Base-by-base conservation (phyloP, 2,888 invertebrate species). In the Heliothis peltigera region DNA sequence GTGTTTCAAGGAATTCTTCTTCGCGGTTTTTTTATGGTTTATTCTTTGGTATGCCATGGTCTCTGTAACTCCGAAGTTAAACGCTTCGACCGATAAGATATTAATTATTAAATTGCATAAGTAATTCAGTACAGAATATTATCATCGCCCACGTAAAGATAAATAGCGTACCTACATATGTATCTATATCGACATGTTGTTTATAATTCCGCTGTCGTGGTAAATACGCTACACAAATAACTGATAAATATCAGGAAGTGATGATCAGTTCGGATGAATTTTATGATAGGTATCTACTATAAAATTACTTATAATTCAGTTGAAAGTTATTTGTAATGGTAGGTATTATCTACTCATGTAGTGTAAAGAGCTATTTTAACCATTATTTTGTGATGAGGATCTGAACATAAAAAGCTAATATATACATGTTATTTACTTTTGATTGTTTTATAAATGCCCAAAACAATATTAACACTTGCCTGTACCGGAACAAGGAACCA, bases 1-100 rank as follows among this genome's bases (percentile, higher is more conserved):
- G 49, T 58, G 51, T 39, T 48, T 74, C 68, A 73, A 77, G 46
- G 74, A 77, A 67, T 46, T 74, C 48, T 53, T 49, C 57, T 59
- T 66, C 18, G 48, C 43, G 8, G 21, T 12, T 71, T 77, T 75
- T 64, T 59, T 74, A 42, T 55, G 47, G 46, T 54, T 48, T 32
- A 32, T 10, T 44, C 7, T 22, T 56, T 71, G 44, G 35, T 19
- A 46, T 58, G 61, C 49, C 43, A 59, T 77, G 74, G 74, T 59
- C 42, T 53, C 43, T 17, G 18, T 39, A 64, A 35, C 22, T 57
- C 25, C 10, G n/a, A 47, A 53, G 22, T 21, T 35, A 15, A 49
- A 57, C 6, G 3, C 12, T 17, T 60, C 46, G 49, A 46, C n/a
- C 17, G 35, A 42, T 47, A 17, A 42, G 44, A 60, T 47, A 32